These are phyloP conservation scores for Drosophila willistoni DNA, from an alignment of 1,140 invertebrate species.

Conservation along the genomic window DNA sequence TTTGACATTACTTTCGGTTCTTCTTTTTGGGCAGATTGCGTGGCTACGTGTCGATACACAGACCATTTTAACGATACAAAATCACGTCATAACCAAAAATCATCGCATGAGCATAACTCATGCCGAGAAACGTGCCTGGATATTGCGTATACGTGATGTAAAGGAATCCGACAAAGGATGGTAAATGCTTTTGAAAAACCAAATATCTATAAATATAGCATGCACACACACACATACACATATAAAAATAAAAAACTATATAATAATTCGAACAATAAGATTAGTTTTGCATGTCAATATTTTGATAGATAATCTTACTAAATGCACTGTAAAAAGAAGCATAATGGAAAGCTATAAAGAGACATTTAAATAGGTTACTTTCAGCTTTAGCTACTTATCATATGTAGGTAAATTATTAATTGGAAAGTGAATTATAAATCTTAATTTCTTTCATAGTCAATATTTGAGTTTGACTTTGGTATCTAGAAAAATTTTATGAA, in stretches of 20 bases:
- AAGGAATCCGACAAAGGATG: slow-evolving; percentile 91
- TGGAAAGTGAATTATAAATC: too few species aligned
- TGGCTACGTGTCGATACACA: slow-evolving; percentile 96
- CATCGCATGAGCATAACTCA: slow-evolving; percentile 93
- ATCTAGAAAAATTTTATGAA: too few species aligned
- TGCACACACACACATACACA: neutral
- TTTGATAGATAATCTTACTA: neutral
- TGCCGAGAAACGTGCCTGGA: slow-evolving; percentile 93
- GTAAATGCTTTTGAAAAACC: slow-evolving; percentile 65
- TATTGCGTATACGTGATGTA: slow-evolving; percentile 91
- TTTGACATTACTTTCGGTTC: slow-evolving; percentile 25
- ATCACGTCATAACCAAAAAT: slow-evolving; percentile 94
- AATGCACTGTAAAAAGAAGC: neutral
- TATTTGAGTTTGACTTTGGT: too few species aligned
- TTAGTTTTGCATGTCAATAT: slow-evolving; percentile 18
- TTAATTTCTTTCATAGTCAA: too few species aligned
- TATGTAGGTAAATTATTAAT: too few species aligned
- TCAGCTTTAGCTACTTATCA: too few species aligned
- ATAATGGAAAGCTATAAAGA: neutral
- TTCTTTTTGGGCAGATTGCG: slow-evolving; percentile 88
- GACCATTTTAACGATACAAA: slow-evolving; percentile 95
- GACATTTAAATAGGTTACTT: neutral
- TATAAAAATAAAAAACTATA: neutral
- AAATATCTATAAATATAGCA: neutral
- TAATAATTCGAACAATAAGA: slow-evolving; percentile 9